These are phyloP conservation scores for Erethizon dorsatum DNA, from an alignment of 2,797 vertebrate species.

Conservation along the genomic window DNA sequence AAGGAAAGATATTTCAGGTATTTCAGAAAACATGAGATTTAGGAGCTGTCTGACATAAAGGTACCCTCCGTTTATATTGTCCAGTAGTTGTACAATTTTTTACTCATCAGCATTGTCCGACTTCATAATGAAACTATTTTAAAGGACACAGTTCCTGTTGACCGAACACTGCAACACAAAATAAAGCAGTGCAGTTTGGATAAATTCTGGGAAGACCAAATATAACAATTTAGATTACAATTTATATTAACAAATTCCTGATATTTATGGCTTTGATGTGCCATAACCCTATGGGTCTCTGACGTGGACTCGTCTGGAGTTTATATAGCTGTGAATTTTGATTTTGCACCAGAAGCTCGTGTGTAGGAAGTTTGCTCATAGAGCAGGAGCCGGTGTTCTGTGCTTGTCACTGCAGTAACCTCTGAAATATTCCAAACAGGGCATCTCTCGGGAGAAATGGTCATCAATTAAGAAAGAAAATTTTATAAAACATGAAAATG, in stretches of 20 bases:
- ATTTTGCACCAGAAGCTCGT: neutral
- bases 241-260: neutral
- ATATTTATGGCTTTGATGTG: constrained; percentile 50
- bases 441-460: neutral
- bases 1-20: constrained; percentile 6
- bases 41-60: neutral
- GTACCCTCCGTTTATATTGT: neutral
- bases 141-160: neutral
- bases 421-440: constrained; percentile 11
- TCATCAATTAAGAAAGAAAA: constrained; percentile 25
- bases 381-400: neutral
- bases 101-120: neutral
- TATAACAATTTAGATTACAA: neutral
- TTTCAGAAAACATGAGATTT: constrained; percentile 32
- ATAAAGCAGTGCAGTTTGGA: neutral
- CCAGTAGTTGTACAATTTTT: neutral
- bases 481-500: constrained; percentile 36
- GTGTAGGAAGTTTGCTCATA: neutral
- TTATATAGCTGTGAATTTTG: constrained; percentile 24
- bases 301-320: constrained; percentile 8
- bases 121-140: neutral
- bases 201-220: constrained; percentile 17
- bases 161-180: neutral
- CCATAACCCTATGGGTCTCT: neutral
- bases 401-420: neutral